Percentiles rank a stretch among this genome's conserved stretches.
These are phyloP conservation scores for Lissocephala sabroskyi DNA, from an alignment of 2,888 invertebrate species.

Conservation along the genomic window DNA sequence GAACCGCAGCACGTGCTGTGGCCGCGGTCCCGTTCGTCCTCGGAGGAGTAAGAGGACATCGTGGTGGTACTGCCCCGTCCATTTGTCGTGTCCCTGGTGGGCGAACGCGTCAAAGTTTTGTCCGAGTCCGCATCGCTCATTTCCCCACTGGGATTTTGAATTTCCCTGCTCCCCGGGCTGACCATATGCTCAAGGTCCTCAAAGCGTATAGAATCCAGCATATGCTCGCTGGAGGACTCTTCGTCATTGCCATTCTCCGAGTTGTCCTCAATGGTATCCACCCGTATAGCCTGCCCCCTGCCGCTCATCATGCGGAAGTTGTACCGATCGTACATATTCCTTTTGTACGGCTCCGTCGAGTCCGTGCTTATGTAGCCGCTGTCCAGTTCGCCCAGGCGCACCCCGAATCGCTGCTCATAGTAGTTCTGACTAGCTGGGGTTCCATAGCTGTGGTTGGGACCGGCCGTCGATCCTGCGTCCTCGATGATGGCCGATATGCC, in stretches of 20 bases:
- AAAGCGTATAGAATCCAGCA: conserved; percentile 52
- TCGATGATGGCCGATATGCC: conserved; percentile 70
- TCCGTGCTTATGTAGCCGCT: conserved; percentile 91
- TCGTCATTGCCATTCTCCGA: conserved; percentile 51
- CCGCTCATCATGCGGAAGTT: conserved; percentile 69
- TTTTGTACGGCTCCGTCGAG: conserved; percentile 77
- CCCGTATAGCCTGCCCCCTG: conserved; percentile 62
- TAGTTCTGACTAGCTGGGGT: conserved; percentile 62
- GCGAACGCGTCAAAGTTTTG: conserved; percentile 56
- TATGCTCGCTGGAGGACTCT: conserved; percentile 25
- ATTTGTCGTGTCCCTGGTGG: conserved; percentile 39
- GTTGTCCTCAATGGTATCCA: conserved; percentile 70
- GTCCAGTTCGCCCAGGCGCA: conserved; percentile 77
- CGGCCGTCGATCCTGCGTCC: conserved; percentile 49
- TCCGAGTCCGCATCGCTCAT: conserved; percentile 65
- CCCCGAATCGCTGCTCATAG: conserved; percentile 68
- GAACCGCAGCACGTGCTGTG: conserved; percentile 75
- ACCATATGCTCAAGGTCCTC: conserved; percentile 65
- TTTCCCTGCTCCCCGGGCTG: conserved; percentile 32
- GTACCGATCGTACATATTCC: conserved; percentile 72
- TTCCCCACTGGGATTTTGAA: conserved; percentile 31
- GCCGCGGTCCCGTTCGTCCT: conserved; percentile 78
- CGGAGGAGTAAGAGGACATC: conserved; percentile 61
- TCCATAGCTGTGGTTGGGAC: conserved; percentile 54
- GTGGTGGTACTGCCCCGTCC: conserved; percentile 37